phyloP scores from a whole-genome alignment of 35 echinoderm and acorn worm genomes.

The Antedon bifida region DNA sequence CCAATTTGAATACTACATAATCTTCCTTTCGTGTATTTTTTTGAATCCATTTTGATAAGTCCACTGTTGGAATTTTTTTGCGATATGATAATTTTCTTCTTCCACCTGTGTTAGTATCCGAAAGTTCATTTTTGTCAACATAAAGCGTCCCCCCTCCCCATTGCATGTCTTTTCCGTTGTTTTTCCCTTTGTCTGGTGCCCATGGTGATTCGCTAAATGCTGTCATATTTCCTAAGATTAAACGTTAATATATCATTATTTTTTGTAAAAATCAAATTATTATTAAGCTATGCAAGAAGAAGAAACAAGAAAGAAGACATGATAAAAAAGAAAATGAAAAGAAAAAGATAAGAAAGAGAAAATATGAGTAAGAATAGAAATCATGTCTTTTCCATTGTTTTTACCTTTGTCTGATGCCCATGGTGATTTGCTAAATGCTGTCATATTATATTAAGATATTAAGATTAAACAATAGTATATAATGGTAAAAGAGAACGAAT shows the following conservation, averaged over 20 bases:
- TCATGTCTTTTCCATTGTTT: slow-evolving; percentile 28
- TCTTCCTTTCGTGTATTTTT: slow-evolving; percentile 13
- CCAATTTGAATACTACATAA: slow-evolving; percentile 34
- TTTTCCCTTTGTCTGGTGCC: slow-evolving; percentile 22
- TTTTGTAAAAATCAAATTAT: too few relatives aligned
- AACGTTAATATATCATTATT: too few relatives aligned
- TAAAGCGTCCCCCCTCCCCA: slow-evolving; percentile 30
- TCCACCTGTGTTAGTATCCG: slow-evolving; percentile 11
- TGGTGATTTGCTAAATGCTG: slow-evolving; percentile 12
- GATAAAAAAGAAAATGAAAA: too few relatives aligned
- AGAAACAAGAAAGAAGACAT: too few relatives aligned
- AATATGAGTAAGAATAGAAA: too few relatives aligned
- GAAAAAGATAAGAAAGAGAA: too few relatives aligned
- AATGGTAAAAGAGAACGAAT: too few relatives aligned
- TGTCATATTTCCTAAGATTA: slow-evolving; percentile 38
- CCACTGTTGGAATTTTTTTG: slow-evolving; percentile 3
- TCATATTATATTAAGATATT: slow-evolving; percentile 41
- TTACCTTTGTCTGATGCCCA: slow-evolving; percentile 24
- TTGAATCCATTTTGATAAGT: slow-evolving; percentile 13
- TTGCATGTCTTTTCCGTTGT: slow-evolving; percentile 30
- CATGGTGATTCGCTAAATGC: slow-evolving; percentile 21
- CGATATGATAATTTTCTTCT: slow-evolving; percentile 12
- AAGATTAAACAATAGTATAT: too few relatives aligned
- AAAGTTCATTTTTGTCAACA: slow-evolving; percentile 10
- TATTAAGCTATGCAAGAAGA: too few relatives aligned